Evolutionary conservation across 2,797 vertebrate genomes (phyloP).

Genomic region (Urophycis tenuis): DNA sequence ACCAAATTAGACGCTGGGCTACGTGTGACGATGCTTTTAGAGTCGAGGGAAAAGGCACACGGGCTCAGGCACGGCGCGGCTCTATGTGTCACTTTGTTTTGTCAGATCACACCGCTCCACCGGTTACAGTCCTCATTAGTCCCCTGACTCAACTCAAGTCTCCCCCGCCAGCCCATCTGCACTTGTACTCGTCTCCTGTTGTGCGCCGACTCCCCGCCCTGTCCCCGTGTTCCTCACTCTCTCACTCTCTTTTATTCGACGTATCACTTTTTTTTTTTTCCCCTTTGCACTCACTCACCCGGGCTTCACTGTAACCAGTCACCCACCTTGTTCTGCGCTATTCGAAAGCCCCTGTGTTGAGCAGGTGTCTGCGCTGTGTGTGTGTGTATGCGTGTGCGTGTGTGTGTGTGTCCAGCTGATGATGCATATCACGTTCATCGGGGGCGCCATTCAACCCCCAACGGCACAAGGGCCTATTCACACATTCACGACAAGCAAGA

Average conservation of each 20-base stretch:
- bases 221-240: not conserved
- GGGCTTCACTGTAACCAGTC: not conserved
- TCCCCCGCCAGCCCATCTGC: not conserved
- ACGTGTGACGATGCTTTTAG: not conserved
- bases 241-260: not conserved
- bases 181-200: not conserved
- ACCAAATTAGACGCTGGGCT: not conserved
- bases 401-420: slow-evolving; percentile 64
- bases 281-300: not conserved
- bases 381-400: slow-evolving; percentile 53
- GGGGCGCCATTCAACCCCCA: slow-evolving; percentile 65
- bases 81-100: slow-evolving; percentile 1
- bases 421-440: slow-evolving; percentile 65
- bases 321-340: not conserved
- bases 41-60: slow-evolving; percentile 24
- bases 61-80: slow-evolving; percentile 8
- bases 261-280: not conserved
- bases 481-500: slow-evolving; percentile 43
- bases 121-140: slow-evolving; percentile 23
- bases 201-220: not conserved
- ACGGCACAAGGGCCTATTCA: slow-evolving; percentile 70
- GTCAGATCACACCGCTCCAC: not conserved
- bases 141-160: not conserved
- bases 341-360: slow-evolving; percentile 9
- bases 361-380: slow-evolving; percentile 10